Evolutionary conservation across 1,140 invertebrate species (phyloP).

Genomic region (Apocrypta bakeri): DNA sequence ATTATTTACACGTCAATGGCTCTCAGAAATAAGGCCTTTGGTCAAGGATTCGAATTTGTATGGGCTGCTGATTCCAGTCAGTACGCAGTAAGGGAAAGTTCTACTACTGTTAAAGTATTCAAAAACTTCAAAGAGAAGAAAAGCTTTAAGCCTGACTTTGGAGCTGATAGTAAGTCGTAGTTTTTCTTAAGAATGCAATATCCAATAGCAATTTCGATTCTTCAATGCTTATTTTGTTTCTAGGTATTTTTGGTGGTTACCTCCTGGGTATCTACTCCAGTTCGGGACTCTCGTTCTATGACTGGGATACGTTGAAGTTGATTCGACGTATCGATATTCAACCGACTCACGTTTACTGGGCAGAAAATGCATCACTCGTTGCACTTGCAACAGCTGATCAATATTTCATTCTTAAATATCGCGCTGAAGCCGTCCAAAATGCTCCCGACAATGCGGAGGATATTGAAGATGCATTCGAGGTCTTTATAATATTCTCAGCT

Average conservation of each 20-base stretch:
- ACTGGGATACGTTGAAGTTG: conserved; percentile 96
- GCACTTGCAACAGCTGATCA: conserved; percentile 96
- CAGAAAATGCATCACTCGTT: conserved; percentile 95
- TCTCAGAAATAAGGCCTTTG: conserved; percentile 98
- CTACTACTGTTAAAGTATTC: conserved; percentile 93
- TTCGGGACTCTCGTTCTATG: conserved; percentile 95
- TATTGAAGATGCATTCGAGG: conserved; percentile 97
- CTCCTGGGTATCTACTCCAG: conserved; percentile 96
- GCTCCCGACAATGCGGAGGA: conserved; percentile 91
- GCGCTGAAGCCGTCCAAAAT: conserved; percentile 83
- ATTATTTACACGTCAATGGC: conserved; percentile 99
- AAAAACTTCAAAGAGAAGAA: conserved; percentile 99
- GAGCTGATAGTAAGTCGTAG: conserved; percentile 85
- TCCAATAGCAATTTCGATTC: neutral
- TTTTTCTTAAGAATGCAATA: neutral
- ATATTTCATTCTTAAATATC: conserved; percentile 96
- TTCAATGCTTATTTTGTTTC: conserved; percentile 45
- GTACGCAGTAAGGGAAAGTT: conserved; percentile 94
- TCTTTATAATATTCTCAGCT: conserved; percentile 66
- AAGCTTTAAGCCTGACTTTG: conserved; percentile 95
- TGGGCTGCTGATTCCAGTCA: conserved; percentile 98
- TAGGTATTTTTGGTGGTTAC: conserved; percentile 96
- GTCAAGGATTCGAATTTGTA: conserved; percentile 98
- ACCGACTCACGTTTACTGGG: conserved; percentile 96
- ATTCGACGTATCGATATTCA: conserved; percentile 97